Base-by-base conservation (phyloP, 2,888 invertebrate species). In the Tenthredo amoena region DNA sequence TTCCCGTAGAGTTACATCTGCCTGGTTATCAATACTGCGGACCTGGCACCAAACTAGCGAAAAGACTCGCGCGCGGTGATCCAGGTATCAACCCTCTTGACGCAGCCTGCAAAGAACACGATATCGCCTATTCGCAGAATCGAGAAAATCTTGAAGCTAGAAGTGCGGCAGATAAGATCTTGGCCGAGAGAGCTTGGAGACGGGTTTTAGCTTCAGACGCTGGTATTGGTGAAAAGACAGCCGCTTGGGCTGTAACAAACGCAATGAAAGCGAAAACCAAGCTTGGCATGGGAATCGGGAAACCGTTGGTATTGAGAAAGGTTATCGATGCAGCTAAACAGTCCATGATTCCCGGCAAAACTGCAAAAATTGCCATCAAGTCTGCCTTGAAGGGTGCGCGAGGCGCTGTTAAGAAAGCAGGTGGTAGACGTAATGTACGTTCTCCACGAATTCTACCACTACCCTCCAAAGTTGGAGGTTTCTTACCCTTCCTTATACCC, bases 401-500 rank as follows among this genome's bases (percentile, higher is more conserved):
- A 62, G 74, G 82, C n/a, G 65, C 47, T 12, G 76, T 76, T 43
- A 76, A 18, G 21, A 76, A 47, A 26, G 47, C 21, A 0, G 76
- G 50, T 1, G 76, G 21, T 47, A 15, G 21, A 55, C 79, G 81
- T 43, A 65, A 83, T 50, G 84, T 68, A 72, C 84, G 76, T 85
- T 47, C 87, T 79, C 91, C 90, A 47, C 84, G 91, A 37, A 55
- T 79, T 18, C 79, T 79, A 7, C 79, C 79, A 4, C 68, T 58
- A 31, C 40, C 26, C 9, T 58, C 21, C 65, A 86, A 72, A 84
- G 86, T n/a, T 21, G 71, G 68, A 7, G 83, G 89, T 1, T 31
- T 90, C 65, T 72, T 91, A 85, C 90, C 88, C 1, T 88, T 88
- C 65, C 87, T 90, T 18, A 86, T 90, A n/a, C 88, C 89, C 0